Evolutionary conservation across 2,113 vertebrate species (phyloP).

Genomic region (Scartelaos histophorus): DNA sequence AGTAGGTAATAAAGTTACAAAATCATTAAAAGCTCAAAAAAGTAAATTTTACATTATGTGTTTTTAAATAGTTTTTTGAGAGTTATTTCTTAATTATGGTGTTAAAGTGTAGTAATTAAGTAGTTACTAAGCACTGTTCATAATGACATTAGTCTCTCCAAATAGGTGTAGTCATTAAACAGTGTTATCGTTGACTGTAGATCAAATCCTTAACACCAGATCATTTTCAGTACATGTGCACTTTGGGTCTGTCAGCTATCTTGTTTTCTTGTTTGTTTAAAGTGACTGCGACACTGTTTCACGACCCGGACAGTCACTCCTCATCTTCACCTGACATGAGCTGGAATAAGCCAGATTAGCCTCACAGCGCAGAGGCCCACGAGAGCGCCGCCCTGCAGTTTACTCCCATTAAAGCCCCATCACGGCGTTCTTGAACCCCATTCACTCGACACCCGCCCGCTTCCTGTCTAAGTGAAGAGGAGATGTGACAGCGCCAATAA

Average conservation of each 20-base stretch:
- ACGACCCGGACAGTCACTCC: conserved; percentile 55
- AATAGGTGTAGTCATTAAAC: too few relatives aligned
- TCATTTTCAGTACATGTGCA: background rate
- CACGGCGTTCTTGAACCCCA: conserved; percentile 65
- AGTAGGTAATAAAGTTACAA: too few relatives aligned
- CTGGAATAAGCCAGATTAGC: conserved; percentile 86
- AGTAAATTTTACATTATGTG: too few relatives aligned
- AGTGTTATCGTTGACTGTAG: background rate
- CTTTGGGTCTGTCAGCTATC: conserved; percentile 55
- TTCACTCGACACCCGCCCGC: background rate
- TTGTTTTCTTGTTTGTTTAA: conserved; percentile 85
- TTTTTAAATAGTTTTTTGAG: too few relatives aligned
- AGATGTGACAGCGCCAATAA: conserved; percentile 88
- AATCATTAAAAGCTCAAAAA: too few relatives aligned
- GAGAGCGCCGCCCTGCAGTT: conserved; percentile 70
- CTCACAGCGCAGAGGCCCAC: conserved; percentile 62
- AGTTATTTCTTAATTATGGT: too few relatives aligned
- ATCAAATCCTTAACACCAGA: background rate
- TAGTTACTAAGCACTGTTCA: too few relatives aligned
- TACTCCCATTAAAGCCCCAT: conserved; percentile 80
- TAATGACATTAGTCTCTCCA: too few relatives aligned
- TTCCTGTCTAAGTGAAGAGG: conserved; percentile 68
- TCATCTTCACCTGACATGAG: conserved; percentile 86
- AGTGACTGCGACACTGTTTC: conserved; percentile 82
- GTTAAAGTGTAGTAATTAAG: too few relatives aligned